phyloP scores from a whole-genome alignment of 2,888 invertebrate species.

The Perizoma affinitatum region DNA sequence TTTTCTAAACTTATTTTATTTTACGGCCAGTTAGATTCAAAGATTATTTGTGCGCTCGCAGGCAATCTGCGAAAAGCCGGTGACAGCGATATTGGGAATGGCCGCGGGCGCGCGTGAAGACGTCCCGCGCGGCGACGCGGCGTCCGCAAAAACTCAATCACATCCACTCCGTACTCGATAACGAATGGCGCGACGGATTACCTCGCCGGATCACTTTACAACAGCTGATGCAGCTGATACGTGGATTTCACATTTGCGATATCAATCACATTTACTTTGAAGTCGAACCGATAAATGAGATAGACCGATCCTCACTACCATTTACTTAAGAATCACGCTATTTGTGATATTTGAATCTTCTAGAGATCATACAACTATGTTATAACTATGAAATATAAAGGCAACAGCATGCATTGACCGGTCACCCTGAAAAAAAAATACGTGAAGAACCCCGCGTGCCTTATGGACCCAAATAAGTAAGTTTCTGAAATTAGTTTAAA shows the following conservation, averaged over 20 bases:
- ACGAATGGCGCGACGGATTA: conserved; percentile 20
- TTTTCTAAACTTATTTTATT: conserved; percentile 56
- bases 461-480: too few species aligned
- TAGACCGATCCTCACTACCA: not conserved
- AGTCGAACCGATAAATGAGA: not conserved
- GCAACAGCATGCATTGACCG: too few species aligned
- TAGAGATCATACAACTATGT: too few species aligned
- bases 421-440: too few species aligned
- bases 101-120: conserved; percentile 29
- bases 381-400: too few species aligned
- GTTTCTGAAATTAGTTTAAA: too few species aligned
- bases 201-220: conserved; percentile 21
- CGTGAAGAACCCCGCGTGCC: too few species aligned
- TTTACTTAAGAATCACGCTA: too few species aligned
- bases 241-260: conserved; percentile 5
- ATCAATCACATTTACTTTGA: not conserved
- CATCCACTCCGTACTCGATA: conserved; percentile 41
- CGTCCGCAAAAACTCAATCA: conserved; percentile 64
- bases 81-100: conserved; percentile 65
- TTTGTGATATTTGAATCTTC: too few species aligned
- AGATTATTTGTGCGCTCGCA: conserved; percentile 60
- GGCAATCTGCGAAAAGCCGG: conserved; percentile 62
- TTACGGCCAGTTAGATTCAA: conserved; percentile 72
- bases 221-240: conserved; percentile 20
- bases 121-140: conserved; percentile 57